Conservation (phyloP, 2,888 invertebrate genomes). For the Drosophila merina region DNA sequence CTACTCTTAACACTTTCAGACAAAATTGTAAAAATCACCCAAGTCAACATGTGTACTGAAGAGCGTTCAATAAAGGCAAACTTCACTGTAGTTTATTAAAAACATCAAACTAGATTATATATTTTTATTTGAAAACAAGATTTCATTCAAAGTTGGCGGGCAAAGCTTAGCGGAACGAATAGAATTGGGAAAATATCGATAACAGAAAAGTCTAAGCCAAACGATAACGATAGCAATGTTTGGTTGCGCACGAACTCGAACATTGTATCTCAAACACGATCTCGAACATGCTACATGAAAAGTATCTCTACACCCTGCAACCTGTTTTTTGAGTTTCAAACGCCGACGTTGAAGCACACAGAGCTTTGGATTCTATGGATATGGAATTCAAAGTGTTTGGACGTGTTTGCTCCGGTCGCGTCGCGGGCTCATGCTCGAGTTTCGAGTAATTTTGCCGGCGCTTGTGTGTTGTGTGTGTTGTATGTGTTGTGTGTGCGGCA, state of each 20-base stretch:
- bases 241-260: too few relatives aligned
- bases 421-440: conserved; percentile 47
- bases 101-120: not conserved
- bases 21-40: conserved; percentile 23
- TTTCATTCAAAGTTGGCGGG: too few relatives aligned
- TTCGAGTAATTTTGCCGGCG: conserved; percentile 30
- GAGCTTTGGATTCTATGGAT: conserved; percentile 1
- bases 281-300: too few relatives aligned
- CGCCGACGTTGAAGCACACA: not conserved
- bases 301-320: too few relatives aligned
- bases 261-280: too few relatives aligned
- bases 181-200: too few relatives aligned
- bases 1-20: conserved; percentile 6
- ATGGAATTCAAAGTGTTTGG: conserved; percentile 57
- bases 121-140: too few relatives aligned
- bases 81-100: conserved; percentile 9
- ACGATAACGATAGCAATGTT: too few relatives aligned
- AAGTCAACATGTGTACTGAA: conserved; percentile 12
- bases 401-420: conserved; percentile 66
- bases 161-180: too few relatives aligned
- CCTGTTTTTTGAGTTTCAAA: conserved; percentile 1
- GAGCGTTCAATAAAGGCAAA: conserved; percentile 39
- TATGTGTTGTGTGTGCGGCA: not conserved
- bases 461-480: not conserved
- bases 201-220: too few relatives aligned